Evolutionary conservation across 1,140 invertebrate genomes (phyloP).

Genomic region (Hycleus phaleratus): DNA sequence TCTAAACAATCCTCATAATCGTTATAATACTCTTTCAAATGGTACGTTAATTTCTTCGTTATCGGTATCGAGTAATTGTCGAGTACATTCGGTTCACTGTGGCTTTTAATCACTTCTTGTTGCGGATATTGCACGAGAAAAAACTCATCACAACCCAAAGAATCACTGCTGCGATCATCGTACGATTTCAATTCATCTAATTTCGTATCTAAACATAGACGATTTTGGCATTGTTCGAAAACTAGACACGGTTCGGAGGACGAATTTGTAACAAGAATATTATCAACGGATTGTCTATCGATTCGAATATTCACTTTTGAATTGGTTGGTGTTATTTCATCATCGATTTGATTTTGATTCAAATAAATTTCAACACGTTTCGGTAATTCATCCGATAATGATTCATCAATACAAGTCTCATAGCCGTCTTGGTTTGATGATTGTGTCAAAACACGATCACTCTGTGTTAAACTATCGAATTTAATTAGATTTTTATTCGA

Average conservation of each 20-base stretch:
- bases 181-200: slow-evolving; percentile 33
- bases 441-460: slow-evolving; percentile 19
- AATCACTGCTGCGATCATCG: slow-evolving; percentile 22
- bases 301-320: slow-evolving; percentile 24
- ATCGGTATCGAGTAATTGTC: slow-evolving; percentile 20
- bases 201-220: slow-evolving; percentile 30
- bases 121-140: slow-evolving; percentile 35
- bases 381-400: slow-evolving; percentile 32
- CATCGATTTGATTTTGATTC: slow-evolving; percentile 8
- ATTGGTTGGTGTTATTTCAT: slow-evolving; percentile 32
- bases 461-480: slow-evolving; percentile 26
- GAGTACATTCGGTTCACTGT: slow-evolving; percentile 29
- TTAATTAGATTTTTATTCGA: slow-evolving; percentile 10
- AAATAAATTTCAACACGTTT: slow-evolving; percentile 4
- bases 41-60: slow-evolving; percentile 17
- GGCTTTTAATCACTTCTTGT: slow-evolving; percentile 27
- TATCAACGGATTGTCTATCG: slow-evolving; percentile 6
- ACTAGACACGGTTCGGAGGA: slow-evolving; percentile 25
- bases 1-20: slow-evolving; percentile 39
- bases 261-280: slow-evolving; percentile 7
- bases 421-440: slow-evolving; percentile 30
- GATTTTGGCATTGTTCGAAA: slow-evolving; percentile 16
- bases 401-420: slow-evolving; percentile 38
- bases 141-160: slow-evolving; percentile 34
- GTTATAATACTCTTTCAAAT: slow-evolving; percentile 38